Base-by-base conservation (phyloP, 2,888 invertebrate species). In the Danaus chrysippus region DNA sequence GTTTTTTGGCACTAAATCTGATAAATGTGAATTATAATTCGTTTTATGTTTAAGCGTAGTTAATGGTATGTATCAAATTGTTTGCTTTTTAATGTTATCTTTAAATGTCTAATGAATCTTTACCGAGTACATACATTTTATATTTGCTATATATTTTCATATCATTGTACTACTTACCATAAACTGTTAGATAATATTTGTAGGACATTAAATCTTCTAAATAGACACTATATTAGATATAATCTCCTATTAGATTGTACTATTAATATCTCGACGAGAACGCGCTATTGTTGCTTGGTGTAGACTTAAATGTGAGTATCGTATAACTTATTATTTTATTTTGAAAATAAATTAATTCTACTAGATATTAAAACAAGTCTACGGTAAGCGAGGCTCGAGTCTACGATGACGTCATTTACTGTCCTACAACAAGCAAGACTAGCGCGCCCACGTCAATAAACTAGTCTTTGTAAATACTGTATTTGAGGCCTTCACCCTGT, bases 401-500 rank as follows among this genome's bases (percentile, higher is more conserved):
- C 13, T 46, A 15, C 13, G 13, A 8, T n/a, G 15, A 15, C 13
- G 13, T 15, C 46, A 15, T 46, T 43, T 43, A 43, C n/a, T 5
- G 13, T 46, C 8, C 15, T 46, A 46, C 46, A 46, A 49, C 15
- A 8, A 49, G 49, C 15, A 15, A 49, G 15, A 11, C 17, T 15
- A 11, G 15, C 49, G 49, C 17, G 15, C 10, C 15, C 49, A 3
- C 3, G 2, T 17, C 49, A 10, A 43, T n/a, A n/a, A 49, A 10
- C 54, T 63, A 54, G 61, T 75, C 73, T 79, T 76, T 80, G 79
- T 86, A 83, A 70, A 82, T 83, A 83, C 76, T 83, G 70, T 83
- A 80, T 81, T 80, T 81, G 89, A 86, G 88, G 88, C 89, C 89
- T 89, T 89, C 81, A 82, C 82, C 81, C 78, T 77, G 72, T 86